Base-by-base conservation (phyloP, 1,140 invertebrate species). In the Drosophila rufa region DNA sequence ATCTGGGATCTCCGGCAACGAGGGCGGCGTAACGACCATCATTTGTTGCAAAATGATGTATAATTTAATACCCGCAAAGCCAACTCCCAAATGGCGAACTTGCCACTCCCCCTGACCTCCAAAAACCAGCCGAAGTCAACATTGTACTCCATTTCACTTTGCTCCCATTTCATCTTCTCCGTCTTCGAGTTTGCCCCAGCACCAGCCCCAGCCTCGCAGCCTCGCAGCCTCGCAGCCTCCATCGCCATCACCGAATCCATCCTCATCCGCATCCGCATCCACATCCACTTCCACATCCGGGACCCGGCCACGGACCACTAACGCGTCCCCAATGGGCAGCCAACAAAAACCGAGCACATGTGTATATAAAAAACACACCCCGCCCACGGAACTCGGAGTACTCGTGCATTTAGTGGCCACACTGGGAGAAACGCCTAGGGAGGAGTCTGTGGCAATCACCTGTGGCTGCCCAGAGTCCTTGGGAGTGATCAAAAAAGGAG, bases 11-110 rank as follows among this genome's bases (percentile, higher is more conserved):
- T 59, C 46, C 2, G 33, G 47, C 40, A 38, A 43, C 42, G 48
- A 14, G 47, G 71, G 47, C 62, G 47, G 61, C 74, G 85, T 91
- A 91, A 91, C 89, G 89, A 91, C 89, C 89, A 89, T 91, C 87
- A 91, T 91, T 91, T 87, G 87, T 91, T 91, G 83, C 89, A 87
- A 91, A 91, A 91, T 91, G 83, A 91, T 91, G 89, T 91, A 91
- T 91, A 91, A 91, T 91, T 91, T 91, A 91, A 91, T 91, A 91
- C 89, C 89, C 89, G 89, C 89, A 91, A 91, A 91, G 89, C 89
- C 83, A 91, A 87, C 83, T 91, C 89, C 89, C 89, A 75, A 84
- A 82, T 91, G 85, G 79, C 45, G 15, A 62, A 62, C 57, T 62
- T 40, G 38, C 27, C 62, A 62, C 57, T 36, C 40, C 62, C 1